Evolutionary conservation across 2,888 invertebrate genomes (phyloP), one percentile per base, ranked within the genome.

Genomic region (Plagodis pulveraria): DNA sequence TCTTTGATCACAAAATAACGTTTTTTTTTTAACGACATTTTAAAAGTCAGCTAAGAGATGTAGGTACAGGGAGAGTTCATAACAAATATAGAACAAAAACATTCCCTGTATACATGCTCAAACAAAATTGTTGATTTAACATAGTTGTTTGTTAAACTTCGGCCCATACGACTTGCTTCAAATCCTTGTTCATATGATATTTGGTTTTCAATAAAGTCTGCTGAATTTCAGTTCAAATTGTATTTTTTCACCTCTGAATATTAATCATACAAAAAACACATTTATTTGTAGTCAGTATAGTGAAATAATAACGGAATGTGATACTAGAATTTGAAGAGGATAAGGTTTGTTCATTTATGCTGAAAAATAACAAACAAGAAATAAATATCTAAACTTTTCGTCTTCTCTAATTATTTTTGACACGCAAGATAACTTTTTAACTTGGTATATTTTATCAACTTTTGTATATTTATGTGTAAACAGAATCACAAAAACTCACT

Each of bases 191-290:
- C 50, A 50, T 50, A 42, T 51, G 56, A 44, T 56, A 45, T 60
- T 59, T 60, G 56, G 56, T 56, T 56, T 56, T 61, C 52, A 52
- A 61, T 56, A 61, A 61, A 44, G 33, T 52, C 11, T 48, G 48
- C 42, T 33, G 41, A 32, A 49, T 50, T 48, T 40, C 56, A 45
- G 40, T 52, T 41, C 40, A 36, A 36, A 51, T 55, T 40, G 8
- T 44, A 51, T 40, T 34, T 32, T 47, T 44, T 48, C 5, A 5
- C 35, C 6, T 10, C 10, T 8, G 8, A 9, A 9, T 40, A 8
- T 10, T 6, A 40, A 40, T 40, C 40, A 22, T 4, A 22, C 22
- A 22, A 22, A 22, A 45, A 32, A 32, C 8, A 36, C 11, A 36
- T 47, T 36, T 47, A 47, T 40, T 8, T 5, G 10, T 10, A 40